Conservation (phyloP, 2,113 vertebrate species). For the Callaeas wilsoni region DNA sequence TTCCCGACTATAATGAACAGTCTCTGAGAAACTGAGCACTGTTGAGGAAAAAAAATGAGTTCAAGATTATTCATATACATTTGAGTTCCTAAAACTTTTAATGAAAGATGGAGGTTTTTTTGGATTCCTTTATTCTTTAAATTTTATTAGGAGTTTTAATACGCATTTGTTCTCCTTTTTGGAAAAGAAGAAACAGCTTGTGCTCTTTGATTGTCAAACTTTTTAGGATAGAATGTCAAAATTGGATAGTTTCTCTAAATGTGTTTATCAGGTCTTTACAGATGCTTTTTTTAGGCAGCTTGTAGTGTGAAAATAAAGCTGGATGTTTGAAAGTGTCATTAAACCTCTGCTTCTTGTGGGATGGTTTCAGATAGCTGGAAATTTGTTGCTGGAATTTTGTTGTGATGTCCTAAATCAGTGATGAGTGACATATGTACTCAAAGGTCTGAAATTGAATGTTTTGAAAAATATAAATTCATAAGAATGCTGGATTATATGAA, state of each 20-base stretch:
- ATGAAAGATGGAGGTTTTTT: background rate
- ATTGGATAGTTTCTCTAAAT: background rate
- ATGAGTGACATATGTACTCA: background rate
- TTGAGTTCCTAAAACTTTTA: background rate
- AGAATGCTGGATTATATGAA: background rate
- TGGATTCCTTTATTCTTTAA: background rate
- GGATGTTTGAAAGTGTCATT: background rate
- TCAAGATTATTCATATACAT: background rate
- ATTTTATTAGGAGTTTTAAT: background rate
- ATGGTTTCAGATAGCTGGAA: background rate
- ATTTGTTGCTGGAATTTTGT: background rate
- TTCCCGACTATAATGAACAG: background rate
- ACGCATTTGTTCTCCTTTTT: background rate
- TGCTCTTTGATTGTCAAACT: background rate
- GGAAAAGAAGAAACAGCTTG: background rate
- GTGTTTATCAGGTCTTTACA: slow-evolving; percentile 5
- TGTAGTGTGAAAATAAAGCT: background rate
- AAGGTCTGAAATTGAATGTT: background rate
- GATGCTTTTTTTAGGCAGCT: background rate
- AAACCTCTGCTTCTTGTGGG: background rate
- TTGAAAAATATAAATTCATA: background rate
- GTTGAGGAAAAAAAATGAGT: background rate
- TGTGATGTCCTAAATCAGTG: background rate
- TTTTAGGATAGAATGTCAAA: background rate
- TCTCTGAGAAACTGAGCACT: background rate